Percentiles rank a stretch among this genome's conserved stretches.
These are phyloP conservation scores for Odocoileus virginianus DNA, from an alignment of 2,113 vertebrate genomes.

Conservation along the genomic window DNA sequence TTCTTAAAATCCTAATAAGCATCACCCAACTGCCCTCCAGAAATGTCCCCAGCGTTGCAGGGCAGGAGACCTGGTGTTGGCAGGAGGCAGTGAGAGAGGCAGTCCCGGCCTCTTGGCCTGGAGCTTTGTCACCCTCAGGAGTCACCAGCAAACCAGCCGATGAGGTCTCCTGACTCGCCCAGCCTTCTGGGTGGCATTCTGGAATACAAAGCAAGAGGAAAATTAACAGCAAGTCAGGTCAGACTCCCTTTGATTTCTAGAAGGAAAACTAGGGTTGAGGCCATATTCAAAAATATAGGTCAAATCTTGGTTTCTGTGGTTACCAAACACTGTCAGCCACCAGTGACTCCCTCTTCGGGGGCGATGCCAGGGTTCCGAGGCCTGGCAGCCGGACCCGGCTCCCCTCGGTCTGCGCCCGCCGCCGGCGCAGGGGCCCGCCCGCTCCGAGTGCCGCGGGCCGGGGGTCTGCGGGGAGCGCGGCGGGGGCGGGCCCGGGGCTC, in stretches of 20 bases:
- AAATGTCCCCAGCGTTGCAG: neutral
- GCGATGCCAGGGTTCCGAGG: constrained; percentile 27
- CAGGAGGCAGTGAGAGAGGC: neutral
- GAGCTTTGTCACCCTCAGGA: rapidly evolving
- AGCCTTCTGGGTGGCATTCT: constrained; percentile 22
- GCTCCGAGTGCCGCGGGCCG: neutral
- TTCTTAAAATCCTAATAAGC: neutral
- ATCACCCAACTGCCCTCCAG: neutral
- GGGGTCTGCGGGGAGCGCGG: neutral
- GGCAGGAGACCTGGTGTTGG: neutral
- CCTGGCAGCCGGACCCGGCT: neutral
- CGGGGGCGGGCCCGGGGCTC: neutral
- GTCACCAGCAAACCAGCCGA: neutral
- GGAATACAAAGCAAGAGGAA: neutral
- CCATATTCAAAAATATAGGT: constrained; percentile 65
- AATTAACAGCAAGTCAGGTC: neutral
- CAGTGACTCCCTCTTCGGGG: constrained; percentile 31
- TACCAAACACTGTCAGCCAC: constrained; percentile 49
- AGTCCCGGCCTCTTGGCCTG: neutral
- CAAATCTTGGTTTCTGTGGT: constrained; percentile 68
- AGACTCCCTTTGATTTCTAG: constrained; percentile 28
- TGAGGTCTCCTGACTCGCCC: neutral
- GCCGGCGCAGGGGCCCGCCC: neutral
- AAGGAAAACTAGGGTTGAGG: constrained; percentile 14
- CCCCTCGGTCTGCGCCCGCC: neutral